phyloP scores from a whole-genome alignment of 2,888 invertebrate genomes.

The Thera britannica region DNA sequence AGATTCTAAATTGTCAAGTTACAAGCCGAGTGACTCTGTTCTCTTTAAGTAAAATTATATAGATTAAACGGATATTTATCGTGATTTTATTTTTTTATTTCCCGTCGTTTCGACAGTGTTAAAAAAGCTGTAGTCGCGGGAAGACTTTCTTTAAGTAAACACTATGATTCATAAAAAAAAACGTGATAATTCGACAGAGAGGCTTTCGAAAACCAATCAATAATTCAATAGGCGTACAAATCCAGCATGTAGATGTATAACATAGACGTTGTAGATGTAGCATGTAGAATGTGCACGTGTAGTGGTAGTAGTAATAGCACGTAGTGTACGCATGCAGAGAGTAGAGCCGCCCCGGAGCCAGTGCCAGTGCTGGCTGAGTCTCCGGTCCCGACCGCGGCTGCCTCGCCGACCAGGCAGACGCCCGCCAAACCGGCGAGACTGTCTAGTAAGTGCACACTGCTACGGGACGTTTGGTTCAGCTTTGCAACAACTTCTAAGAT shows the following conservation, averaged over 20 bases:
- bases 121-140: no score
- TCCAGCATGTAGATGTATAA: conserved; percentile 50
- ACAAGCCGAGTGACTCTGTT: no score
- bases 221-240: conserved; percentile 41
- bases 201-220: neutral
- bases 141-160: no score
- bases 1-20: no score
- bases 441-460: conserved; percentile 70
- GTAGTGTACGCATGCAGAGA: conserved; percentile 81
- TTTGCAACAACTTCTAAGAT: conserved; percentile 29
- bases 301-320: conserved; percentile 76
- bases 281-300: conserved; percentile 59
- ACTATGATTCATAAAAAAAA: no score
- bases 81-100: no score
- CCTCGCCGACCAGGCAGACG: conserved; percentile 69
- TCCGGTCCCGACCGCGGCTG: conserved; percentile 49
- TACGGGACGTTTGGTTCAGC: conserved; percentile 44
- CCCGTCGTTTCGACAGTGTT: no score
- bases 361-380: conserved; percentile 40
- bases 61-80: no score
- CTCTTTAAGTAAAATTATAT: no score
- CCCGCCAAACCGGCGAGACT: conserved; percentile 79
- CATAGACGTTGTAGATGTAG: conserved; percentile 50
- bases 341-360: conserved; percentile 42
- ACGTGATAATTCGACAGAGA: no score